Base-by-base conservation (phyloP, 2,888 invertebrate species). In the Crocallis elinguaria region DNA sequence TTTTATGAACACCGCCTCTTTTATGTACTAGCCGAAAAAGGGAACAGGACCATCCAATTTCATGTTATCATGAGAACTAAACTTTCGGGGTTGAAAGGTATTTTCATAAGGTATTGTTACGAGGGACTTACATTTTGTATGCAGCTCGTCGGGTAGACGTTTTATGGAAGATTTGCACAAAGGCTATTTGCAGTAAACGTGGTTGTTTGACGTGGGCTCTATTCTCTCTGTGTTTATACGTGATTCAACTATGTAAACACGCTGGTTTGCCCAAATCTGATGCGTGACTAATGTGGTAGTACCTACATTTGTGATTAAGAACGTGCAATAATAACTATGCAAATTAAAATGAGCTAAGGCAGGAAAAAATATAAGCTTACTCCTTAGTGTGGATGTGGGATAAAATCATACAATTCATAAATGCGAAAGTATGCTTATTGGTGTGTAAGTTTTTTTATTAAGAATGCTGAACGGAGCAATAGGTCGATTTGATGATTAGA, bases 1-100 rank as follows among this genome's bases (percentile, higher is more conserved):
- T 64, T 73, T 77, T 75, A 73, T 75, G 65, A 64, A 62, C 60
- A 60, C 57, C 42, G 52, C 60, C 53, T 48, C 60, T 68, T 73
- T 71, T 69, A 75, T 66, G 53, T 60, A 53, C 66, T 60, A 61
- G 60, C 56, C 58, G 39, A 53, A 67, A n/a, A 57, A 63, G 61
- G 67, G 60, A 62, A 64, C 46, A 32, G 19, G 67, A 57, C 58
- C 58, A 66, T 65, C 66, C 66, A 69, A 71, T 71, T 66, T 73
- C 52, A 57, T 54, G 61, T 52, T 64, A 69, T 69, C 62, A 62
- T 60, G 56, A 44, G 11, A 45, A 43, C 49, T 46, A 54, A 46
- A 43, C 36, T 56, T 59, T 63, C 50, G 37, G 49, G 42, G 62
- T 41, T 32, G 39, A 27, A 32, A 17, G 37, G 32, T 43, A 33